These are phyloP conservation scores for Andricus quercusramuli DNA, from an alignment of 2,888 invertebrate species.

Conservation along the genomic window DNA sequence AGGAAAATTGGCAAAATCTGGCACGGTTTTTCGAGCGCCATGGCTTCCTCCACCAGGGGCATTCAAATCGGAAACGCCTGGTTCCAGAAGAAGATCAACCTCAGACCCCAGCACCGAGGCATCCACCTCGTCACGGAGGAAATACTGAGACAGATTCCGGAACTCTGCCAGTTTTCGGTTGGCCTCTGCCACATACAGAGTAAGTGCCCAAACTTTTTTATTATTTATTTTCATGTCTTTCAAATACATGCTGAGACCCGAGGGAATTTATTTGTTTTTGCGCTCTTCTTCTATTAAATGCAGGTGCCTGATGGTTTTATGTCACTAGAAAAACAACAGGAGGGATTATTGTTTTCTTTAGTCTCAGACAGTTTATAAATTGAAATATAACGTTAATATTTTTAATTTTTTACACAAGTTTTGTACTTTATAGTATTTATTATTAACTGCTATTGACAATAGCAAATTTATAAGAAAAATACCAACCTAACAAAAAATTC, in stretches of 20 bases:
- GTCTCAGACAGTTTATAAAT: too few species aligned
- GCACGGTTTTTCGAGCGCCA: not conserved
- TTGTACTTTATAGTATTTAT: too few species aligned
- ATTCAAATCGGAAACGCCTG: slow-evolving; percentile 98
- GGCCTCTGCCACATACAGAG: slow-evolving; percentile 98
- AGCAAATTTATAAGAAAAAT: too few species aligned
- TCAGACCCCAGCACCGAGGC: slow-evolving; percentile 97
- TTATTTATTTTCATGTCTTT: not conserved
- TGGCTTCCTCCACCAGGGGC: slow-evolving; percentile 86
- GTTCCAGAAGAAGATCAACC: slow-evolving; percentile 98
- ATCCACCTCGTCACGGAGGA: slow-evolving; percentile 98
- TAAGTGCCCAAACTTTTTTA: slow-evolving; percentile 81
- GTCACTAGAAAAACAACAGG: not conserved
- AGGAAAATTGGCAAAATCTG: slow-evolving; percentile 74
- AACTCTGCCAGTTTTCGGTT: slow-evolving; percentile 95
- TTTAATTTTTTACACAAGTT: too few species aligned
- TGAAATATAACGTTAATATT: too few species aligned
- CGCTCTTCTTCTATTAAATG: not conserved
- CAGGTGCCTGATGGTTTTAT: not conserved
- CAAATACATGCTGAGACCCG: not conserved
- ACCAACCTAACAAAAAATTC: too few species aligned
- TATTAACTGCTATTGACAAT: too few species aligned
- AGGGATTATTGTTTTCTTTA: too few species aligned
- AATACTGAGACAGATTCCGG: slow-evolving; percentile 95
- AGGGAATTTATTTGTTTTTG: not conserved